phyloP scores from a whole-genome alignment of 2,797 vertebrate species.

The Amniataba percoides region DNA sequence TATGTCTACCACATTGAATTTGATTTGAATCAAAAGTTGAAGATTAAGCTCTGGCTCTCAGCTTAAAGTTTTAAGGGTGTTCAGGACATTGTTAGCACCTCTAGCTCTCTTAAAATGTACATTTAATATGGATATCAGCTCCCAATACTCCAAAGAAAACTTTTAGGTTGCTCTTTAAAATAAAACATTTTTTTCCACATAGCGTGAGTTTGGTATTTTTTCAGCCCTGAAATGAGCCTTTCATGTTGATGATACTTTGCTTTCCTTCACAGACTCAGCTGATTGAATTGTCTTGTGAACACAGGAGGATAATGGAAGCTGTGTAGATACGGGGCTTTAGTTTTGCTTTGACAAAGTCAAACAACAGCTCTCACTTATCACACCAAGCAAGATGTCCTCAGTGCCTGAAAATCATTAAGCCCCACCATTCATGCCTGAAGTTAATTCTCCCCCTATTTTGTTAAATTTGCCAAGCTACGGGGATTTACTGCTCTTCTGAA shows the following conservation, averaged over 20 bases:
- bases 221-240: slow-evolving; percentile 38
- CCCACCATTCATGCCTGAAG: slow-evolving; percentile 75
- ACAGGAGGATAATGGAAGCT: slow-evolving; percentile 65
- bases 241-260: slow-evolving; percentile 50
- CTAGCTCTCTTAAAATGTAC: no score
- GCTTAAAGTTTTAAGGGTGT: no score
- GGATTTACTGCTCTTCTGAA: slow-evolving; percentile 67
- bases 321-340: slow-evolving; percentile 68
- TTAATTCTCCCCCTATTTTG: slow-evolving; percentile 72
- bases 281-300: slow-evolving; percentile 69
- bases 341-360: slow-evolving; percentile 74
- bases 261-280: slow-evolving; percentile 54
- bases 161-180: background rate
- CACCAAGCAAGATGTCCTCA: slow-evolving; percentile 72
- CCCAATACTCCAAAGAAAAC: background rate
- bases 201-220: background rate
- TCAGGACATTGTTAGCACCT: no score
- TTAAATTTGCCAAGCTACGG: slow-evolving; percentile 67
- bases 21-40: no score
- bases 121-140: no score
- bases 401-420: slow-evolving; percentile 74
- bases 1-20: no score
- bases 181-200: background rate
- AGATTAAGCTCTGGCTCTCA: no score
- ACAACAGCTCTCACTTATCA: slow-evolving; percentile 78